Evolutionary conservation across 1,140 invertebrate species (phyloP).

Genomic region (Cydia fagiglandana): DNA sequence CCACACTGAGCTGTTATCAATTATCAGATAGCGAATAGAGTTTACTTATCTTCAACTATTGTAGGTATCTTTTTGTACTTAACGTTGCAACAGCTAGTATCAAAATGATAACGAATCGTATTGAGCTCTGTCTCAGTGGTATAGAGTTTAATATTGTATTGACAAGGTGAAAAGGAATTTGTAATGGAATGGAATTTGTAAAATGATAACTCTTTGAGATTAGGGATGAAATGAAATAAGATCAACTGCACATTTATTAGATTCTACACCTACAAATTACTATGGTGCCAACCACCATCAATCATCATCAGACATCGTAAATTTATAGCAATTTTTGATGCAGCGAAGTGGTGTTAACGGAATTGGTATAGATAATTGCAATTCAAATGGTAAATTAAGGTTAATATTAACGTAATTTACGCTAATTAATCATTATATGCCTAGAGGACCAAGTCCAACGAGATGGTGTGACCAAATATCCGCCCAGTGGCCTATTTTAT

Average conservation of each 20-base stretch:
- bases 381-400: too few species aligned
- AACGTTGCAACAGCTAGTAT: constrained; percentile 27
- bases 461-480: too few species aligned
- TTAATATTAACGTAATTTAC: too few species aligned
- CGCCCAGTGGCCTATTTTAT: too few species aligned
- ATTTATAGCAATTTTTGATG: too few species aligned
- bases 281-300: too few species aligned
- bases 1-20: constrained; percentile 5
- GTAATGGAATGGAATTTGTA: constrained; percentile 20
- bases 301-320: too few species aligned
- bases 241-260: neutral
- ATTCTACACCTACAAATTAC: neutral
- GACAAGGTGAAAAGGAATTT: neutral
- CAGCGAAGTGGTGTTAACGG: too few species aligned
- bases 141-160: neutral
- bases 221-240: neutral
- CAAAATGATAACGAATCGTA: neutral
- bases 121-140: neutral
- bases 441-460: too few species aligned
- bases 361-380: too few species aligned
- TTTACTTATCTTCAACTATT: constrained; percentile 30
- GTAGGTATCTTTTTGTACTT: constrained; percentile 23
- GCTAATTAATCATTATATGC: too few species aligned
- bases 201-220: neutral
- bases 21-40: constrained; percentile 26